Conservation (phyloP, 2,888 invertebrate species). For the Pecten maximus region DNA sequence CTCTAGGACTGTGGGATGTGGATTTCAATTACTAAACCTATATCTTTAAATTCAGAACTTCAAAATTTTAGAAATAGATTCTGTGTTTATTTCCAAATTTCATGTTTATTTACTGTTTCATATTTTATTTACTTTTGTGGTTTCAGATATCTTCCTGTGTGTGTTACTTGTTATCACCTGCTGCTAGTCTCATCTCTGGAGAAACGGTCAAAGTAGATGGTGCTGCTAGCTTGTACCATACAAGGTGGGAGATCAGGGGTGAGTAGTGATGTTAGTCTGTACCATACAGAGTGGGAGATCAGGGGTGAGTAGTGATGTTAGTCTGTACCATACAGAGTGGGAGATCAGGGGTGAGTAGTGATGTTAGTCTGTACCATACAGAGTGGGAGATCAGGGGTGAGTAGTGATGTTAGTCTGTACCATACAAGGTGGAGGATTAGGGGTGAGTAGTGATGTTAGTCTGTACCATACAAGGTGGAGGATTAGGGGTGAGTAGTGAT, state of each 20-base stretch:
- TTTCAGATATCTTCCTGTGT: conserved; percentile 82
- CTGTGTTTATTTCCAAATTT: too few species aligned
- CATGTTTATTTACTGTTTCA: too few species aligned
- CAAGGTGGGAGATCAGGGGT: conserved; percentile 72
- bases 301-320: background rate
- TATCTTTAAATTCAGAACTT: too few species aligned
- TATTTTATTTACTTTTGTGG: background rate
- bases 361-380: background rate
- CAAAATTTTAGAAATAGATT: too few species aligned
- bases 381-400: too few species aligned
- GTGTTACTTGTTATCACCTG: conserved; percentile 84
- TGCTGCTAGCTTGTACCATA: conserved; percentile 81
- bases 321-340: background rate
- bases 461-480: too few species aligned
- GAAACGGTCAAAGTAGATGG: conserved; percentile 83
- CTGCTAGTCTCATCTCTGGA: conserved; percentile 83
- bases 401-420: too few species aligned
- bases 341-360: background rate
- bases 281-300: background rate
- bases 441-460: too few species aligned
- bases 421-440: too few species aligned
- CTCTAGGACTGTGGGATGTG: too few species aligned
- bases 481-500: too few species aligned
- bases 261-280: conserved; percentile 40
- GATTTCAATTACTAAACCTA: too few species aligned